A percentile compares a stretch with the other conserved stretches of the same genome.
These are phyloP conservation scores for Eretmochelys imbricata DNA, from an alignment of 2,113 vertebrate genomes.

Conservation along the genomic window DNA sequence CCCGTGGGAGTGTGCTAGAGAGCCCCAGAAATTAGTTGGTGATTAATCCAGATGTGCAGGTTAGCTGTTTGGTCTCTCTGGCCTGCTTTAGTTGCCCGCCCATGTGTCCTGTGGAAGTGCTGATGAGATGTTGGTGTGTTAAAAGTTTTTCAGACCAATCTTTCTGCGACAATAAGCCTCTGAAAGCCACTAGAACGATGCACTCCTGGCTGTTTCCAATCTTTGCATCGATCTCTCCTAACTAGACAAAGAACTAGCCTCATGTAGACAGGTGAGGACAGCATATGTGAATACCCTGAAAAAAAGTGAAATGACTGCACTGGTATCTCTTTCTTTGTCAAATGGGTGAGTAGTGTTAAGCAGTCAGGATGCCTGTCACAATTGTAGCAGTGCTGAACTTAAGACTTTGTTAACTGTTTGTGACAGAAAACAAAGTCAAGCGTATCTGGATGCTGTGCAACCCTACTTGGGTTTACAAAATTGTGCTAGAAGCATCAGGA, in stretches of 20 bases:
- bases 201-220: background rate
- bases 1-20: background rate
- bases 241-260: conserved; percentile 41
- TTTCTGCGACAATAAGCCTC: background rate
- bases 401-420: conserved; percentile 37
- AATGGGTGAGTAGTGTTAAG: conserved; percentile 28
- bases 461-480: background rate
- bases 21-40: accelerated
- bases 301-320: conserved; percentile 25
- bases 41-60: background rate
- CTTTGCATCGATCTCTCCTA: conserved; percentile 45
- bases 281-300: conserved; percentile 36
- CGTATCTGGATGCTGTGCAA: conserved; percentile 27
- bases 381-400: background rate
- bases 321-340: conserved; percentile 39
- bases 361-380: conserved; percentile 13
- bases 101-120: accelerated
- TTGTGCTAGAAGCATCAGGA: conserved; percentile 21
- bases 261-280: conserved; percentile 49
- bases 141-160: background rate
- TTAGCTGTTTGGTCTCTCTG: background rate
- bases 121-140: background rate
- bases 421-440: background rate
- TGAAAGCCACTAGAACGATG: background rate
- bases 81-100: background rate